phyloP scores from a whole-genome alignment of 2,888 invertebrate genomes.

The Syrista parreyssii region DNA sequence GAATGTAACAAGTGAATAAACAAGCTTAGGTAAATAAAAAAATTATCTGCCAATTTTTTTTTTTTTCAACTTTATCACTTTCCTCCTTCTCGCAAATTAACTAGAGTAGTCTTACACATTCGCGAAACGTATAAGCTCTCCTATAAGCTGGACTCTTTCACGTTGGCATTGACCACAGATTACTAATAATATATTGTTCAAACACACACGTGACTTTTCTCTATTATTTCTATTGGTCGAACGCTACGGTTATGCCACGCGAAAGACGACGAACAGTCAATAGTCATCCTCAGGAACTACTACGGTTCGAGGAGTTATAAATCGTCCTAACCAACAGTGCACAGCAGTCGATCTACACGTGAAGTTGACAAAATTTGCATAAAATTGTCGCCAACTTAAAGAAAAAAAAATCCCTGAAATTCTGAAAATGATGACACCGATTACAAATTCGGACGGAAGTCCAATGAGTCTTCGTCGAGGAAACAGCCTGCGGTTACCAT shows the following conservation, averaged over 20 bases:
- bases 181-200: conserved; percentile 22
- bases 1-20: neutral
- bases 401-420: neutral
- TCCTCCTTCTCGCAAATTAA: neutral
- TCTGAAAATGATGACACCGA: conserved; percentile 1
- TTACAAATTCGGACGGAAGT: conserved; percentile 7
- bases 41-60: neutral
- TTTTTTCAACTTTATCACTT: neutral
- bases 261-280: conserved; percentile 28
- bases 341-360: neutral
- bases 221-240: conserved; percentile 43
- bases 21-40: neutral
- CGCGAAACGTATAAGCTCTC: neutral
- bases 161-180: conserved; percentile 21
- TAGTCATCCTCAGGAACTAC: conserved; percentile 33
- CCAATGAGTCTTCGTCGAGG: conserved; percentile 30
- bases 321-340: neutral
- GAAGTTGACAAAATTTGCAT: neutral
- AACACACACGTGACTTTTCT: conserved; percentile 43
- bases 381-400: neutral
- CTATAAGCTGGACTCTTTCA: neutral
- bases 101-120: neutral
- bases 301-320: conserved; percentile 10
- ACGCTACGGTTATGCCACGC: conserved; percentile 29
- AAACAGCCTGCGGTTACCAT: conserved; percentile 32